These are phyloP conservation scores for Pegoplata infirma DNA, from an alignment of 2,888 invertebrate genomes.

Conservation along the genomic window DNA sequence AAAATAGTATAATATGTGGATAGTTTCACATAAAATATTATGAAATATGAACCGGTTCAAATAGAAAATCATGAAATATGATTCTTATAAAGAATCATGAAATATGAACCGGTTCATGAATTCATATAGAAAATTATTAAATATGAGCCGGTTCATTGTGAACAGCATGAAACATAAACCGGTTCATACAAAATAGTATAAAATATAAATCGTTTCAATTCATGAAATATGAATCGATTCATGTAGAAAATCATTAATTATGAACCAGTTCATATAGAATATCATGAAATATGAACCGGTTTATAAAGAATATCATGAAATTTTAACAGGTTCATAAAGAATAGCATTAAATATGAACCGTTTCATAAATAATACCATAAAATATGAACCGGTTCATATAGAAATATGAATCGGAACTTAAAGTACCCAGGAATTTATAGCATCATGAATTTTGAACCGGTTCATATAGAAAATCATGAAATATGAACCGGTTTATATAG, in stretches of 20 bases:
- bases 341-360: neutral
- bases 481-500: too few relatives aligned
- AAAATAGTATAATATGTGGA: neutral
- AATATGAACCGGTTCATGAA: neutral
- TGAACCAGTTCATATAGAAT: too few relatives aligned
- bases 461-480: too few relatives aligned
- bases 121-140: neutral
- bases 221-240: neutral
- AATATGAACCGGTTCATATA: neutral
- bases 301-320: too few relatives aligned
- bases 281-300: too few relatives aligned
- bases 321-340: too few relatives aligned
- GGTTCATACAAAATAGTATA: too few relatives aligned
- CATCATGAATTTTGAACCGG: too few relatives aligned
- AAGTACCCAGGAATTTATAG: too few relatives aligned
- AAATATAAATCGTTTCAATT: too few relatives aligned
- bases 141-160: neutral
- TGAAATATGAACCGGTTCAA: neutral
- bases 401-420: too few relatives aligned
- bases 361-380: neutral
- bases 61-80: neutral
- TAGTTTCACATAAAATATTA: neutral
- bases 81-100: neutral
- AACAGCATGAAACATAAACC: neutral
- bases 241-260: neutral